Percentiles rank a stretch among this genome's conserved stretches.
These are phyloP conservation scores for Neomonachus schauinslandi DNA, from an alignment of 2,113 vertebrate species.

Conservation along the genomic window DNA sequence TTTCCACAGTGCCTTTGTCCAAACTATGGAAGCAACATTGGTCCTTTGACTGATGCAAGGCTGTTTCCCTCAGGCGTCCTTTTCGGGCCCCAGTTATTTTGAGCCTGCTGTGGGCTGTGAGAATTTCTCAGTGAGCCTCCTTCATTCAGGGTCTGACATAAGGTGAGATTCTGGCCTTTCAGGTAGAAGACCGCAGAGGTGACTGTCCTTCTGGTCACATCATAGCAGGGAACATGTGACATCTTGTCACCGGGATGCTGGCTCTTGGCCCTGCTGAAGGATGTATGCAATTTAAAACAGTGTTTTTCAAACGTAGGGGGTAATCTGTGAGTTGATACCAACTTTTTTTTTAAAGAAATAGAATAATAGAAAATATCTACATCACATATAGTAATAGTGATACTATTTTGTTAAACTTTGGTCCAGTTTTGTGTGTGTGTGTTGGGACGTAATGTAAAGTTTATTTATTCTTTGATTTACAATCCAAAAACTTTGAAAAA, in stretches of 20 bases:
- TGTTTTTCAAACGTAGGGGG: conserved; percentile 4
- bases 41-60: neutral
- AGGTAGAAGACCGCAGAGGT: neutral
- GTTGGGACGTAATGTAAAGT: neutral
- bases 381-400: neutral
- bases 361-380: neutral
- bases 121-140: neutral
- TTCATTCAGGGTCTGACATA: neutral
- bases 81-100: neutral
- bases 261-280: neutral
- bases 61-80: neutral
- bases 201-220: neutral
- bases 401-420: conserved; percentile 24
- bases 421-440: neutral
- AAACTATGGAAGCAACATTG: neutral
- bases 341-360: conserved; percentile 33
- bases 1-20: neutral
- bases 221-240: neutral
- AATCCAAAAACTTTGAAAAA: neutral
- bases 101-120: neutral
- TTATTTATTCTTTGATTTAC: conserved; percentile 7
- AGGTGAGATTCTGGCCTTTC: neutral
- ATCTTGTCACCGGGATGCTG: neutral
- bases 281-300: conserved; percentile 11
- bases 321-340: neutral